Percentiles rank a stretch among this genome's conserved stretches.
These are phyloP conservation scores for Dipodomys ordii DNA, from an alignment of 2,113 vertebrate species.

Conservation along the genomic window DNA sequence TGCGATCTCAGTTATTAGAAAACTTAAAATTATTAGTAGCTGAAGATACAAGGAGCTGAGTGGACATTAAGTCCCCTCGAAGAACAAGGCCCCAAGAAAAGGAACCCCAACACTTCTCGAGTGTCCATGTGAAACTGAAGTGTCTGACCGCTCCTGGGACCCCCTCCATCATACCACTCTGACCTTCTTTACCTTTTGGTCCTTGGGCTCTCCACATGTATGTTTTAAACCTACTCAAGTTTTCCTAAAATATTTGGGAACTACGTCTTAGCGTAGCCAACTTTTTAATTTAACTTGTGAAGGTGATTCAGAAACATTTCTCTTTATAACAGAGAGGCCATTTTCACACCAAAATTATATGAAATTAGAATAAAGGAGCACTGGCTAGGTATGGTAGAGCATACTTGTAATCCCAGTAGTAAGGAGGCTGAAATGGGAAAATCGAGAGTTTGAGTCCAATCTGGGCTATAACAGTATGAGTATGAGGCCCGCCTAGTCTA, in stretches of 20 bases:
- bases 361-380: not conserved
- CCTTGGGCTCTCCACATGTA: not conserved
- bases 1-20: not conserved
- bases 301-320: not conserved
- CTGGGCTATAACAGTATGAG: too few species aligned
- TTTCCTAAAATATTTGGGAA: not conserved
- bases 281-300: not conserved
- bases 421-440: too few species aligned
- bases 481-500: too few species aligned
- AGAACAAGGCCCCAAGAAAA: not conserved
- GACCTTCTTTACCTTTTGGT: not conserved
- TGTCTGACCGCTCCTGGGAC: rapidly evolving
- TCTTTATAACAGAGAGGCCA: not conserved
- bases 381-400: too few species aligned
- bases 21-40: not conserved
- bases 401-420: too few species aligned
- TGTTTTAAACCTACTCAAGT: not conserved
- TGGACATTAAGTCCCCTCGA: not conserved
- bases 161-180: not conserved
- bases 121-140: not conserved
- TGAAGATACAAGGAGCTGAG: not conserved
- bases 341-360: not conserved
- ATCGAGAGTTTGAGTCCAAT: too few species aligned
- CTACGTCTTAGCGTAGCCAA: not conserved
- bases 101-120: too few species aligned